A percentile compares a stretch with the other conserved stretches of the same genome.
Evolutionary conservation across 1,140 invertebrate genomes (phyloP).

Genomic region (Eriocheir sinensis): DNA sequence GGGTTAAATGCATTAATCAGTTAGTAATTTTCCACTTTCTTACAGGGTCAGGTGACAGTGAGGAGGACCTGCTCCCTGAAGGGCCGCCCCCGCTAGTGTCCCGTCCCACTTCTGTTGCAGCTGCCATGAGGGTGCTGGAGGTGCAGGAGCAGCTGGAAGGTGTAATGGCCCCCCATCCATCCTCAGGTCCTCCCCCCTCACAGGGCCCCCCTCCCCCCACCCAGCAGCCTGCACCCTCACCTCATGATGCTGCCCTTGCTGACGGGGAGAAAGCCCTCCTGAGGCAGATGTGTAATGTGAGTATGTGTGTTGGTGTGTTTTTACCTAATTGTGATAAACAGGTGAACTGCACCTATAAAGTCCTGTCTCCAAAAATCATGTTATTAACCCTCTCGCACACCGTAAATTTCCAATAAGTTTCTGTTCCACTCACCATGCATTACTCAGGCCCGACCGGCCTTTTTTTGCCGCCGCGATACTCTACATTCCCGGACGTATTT

Average conservation of each 20-base stretch:
- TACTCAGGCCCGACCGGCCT: no score
- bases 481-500: no score
- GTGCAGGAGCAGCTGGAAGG: constrained; percentile 93
- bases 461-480: no score
- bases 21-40: not conserved
- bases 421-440: no score
- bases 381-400: no score
- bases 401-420: no score
- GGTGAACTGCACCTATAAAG: no score
- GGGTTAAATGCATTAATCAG: not conserved
- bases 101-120: constrained; percentile 93
- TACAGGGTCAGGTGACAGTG: constrained; percentile 78
- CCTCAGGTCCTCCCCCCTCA: constrained; percentile 72
- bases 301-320: constrained; percentile 80
- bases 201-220: constrained; percentile 48
- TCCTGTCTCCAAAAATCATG: no score
- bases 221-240: not conserved
- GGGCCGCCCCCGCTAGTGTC: constrained; percentile 77
- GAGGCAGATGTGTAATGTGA: constrained; percentile 97
- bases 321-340: not conserved
- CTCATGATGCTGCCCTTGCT: constrained; percentile 85
- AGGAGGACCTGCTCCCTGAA: constrained; percentile 71
- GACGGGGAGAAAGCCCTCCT: constrained; percentile 96
- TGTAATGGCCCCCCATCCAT: constrained; percentile 82
- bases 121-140: constrained; percentile 94